A percentile compares a stretch with the other conserved stretches of the same genome.
These are phyloP conservation scores for Nymphicus hollandicus DNA, from an alignment of 2,113 vertebrate genomes.

Conservation along the genomic window DNA sequence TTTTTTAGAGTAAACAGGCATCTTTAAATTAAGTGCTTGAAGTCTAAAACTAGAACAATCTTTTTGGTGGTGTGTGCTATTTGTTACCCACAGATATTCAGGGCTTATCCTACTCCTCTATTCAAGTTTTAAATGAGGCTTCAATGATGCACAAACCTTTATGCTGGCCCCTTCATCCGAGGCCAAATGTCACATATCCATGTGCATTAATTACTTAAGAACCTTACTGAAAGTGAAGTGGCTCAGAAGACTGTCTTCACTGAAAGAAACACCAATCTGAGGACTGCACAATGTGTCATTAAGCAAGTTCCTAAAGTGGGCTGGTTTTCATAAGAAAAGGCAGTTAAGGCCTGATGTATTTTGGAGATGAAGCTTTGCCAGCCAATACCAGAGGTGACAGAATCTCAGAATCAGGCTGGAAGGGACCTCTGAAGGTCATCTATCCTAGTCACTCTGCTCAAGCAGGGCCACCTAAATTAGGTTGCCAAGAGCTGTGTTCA, in stretches of 20 bases:
- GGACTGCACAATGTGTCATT: neutral
- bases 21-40: neutral
- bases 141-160: neutral
- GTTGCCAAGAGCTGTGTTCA: neutral
- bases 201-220: neutral
- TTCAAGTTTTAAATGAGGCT: neutral
- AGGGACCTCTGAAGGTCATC: neutral
- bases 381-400: neutral
- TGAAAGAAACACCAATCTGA: neutral
- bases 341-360: neutral
- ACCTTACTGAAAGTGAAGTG: neutral
- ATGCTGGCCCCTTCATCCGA: neutral
- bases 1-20: neutral
- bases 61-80: neutral
- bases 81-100: neutral
- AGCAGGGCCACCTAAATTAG: too few relatives aligned
- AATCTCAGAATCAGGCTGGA: neutral
- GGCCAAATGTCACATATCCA: neutral
- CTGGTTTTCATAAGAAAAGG: neutral
- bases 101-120: neutral
- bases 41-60: neutral
- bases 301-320: fast-evolving
- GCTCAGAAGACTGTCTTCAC: neutral
- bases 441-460: neutral
- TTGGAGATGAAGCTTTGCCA: neutral